These are phyloP conservation scores for Dasypogon diadema DNA, from an alignment of 2,888 invertebrate species.

Conservation along the genomic window DNA sequence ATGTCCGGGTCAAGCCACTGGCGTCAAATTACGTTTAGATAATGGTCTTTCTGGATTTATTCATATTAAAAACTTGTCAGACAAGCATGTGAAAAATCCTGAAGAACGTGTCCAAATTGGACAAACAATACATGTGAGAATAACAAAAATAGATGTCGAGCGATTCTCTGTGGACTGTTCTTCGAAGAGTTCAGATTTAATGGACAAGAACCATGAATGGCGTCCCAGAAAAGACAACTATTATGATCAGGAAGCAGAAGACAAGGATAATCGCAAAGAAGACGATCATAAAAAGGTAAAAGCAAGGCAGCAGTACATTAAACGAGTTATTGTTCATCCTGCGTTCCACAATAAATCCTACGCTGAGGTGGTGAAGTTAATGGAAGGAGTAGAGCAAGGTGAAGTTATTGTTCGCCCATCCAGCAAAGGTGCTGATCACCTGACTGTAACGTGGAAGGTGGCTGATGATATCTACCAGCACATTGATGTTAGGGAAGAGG, in stretches of 20 bases:
- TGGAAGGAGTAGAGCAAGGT: slow-evolving; percentile 94
- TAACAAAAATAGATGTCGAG: slow-evolving; percentile 96
- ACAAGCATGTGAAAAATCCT: slow-evolving; percentile 92
- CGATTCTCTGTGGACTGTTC: slow-evolving; percentile 94
- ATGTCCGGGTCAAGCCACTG: slow-evolving; percentile 96
- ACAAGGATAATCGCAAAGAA: slow-evolving; percentile 81
- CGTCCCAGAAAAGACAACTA: slow-evolving; percentile 89
- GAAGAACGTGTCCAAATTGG: slow-evolving; percentile 89
- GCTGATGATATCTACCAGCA: slow-evolving; percentile 94
- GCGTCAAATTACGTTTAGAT: slow-evolving; percentile 89
- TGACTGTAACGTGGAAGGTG: slow-evolving; percentile 99
- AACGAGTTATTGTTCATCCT: slow-evolving; percentile 97
- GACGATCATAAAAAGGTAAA: slow-evolving; percentile 86
- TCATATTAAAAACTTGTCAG: slow-evolving; percentile 92
- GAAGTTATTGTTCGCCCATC: slow-evolving; percentile 97
- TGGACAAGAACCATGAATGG: slow-evolving; percentile 92
- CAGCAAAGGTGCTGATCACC: slow-evolving; percentile 94
- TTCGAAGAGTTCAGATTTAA: slow-evolving; percentile 90
- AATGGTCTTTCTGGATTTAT: slow-evolving; percentile 95
- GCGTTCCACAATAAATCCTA: slow-evolving; percentile 97
- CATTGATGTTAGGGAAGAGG: slow-evolving; percentile 95
- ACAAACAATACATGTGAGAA: slow-evolving; percentile 87
- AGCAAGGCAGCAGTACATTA: slow-evolving; percentile 88
- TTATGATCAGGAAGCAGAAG: slow-evolving; percentile 90
- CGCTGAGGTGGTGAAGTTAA: slow-evolving; percentile 89